phyloP scores from a whole-genome alignment of 2,113 vertebrate species.

The Paraplagusia blochii region DNA sequence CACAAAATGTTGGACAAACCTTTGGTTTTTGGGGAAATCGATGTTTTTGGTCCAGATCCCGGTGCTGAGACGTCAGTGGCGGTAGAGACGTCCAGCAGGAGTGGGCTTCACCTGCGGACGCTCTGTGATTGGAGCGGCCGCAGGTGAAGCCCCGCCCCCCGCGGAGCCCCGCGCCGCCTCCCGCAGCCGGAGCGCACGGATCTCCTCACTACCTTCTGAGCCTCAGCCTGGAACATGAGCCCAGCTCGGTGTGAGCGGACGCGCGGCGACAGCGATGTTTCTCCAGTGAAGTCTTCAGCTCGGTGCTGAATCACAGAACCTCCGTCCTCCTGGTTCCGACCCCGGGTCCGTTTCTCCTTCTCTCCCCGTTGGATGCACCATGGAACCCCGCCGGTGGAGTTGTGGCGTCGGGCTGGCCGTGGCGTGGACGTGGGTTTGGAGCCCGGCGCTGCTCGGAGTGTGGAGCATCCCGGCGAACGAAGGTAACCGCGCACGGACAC shows the following conservation, averaged over 20 bases:
- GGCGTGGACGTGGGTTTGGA: constrained; percentile 63
- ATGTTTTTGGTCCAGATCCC: no score
- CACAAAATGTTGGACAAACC: no score
- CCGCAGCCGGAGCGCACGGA: constrained; percentile 45
- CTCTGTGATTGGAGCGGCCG: constrained; percentile 52
- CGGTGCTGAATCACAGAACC: constrained; percentile 20
- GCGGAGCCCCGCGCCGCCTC: constrained; percentile 41
- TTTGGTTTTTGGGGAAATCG: no score
- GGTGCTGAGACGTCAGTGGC: no score
- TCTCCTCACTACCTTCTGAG: constrained; percentile 24
- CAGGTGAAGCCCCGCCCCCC: constrained; percentile 41
- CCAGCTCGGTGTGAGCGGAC: constrained; percentile 19
- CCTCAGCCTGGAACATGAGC: constrained; percentile 37
- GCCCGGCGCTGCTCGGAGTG: constrained; percentile 40
- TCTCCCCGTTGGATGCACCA: constrained; percentile 53
- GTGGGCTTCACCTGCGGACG: constrained; percentile 53
- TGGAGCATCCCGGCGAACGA: constrained; percentile 68
- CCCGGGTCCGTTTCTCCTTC: neutral
- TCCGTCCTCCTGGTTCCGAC: neutral
- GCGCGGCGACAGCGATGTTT: constrained; percentile 38
- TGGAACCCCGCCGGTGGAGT: constrained; percentile 58
- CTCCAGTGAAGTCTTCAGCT: constrained; percentile 8
- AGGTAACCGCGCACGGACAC: constrained; percentile 47
- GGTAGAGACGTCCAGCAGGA: constrained; percentile 6
- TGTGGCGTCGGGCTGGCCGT: constrained; percentile 44